A percentile compares a stretch with the other conserved stretches of the same genome.
Evolutionary conservation across 37 sponge, comb jelly and placozoan genomes (phyloP).

Genomic region (Cladorhizidae sp.): DNA sequence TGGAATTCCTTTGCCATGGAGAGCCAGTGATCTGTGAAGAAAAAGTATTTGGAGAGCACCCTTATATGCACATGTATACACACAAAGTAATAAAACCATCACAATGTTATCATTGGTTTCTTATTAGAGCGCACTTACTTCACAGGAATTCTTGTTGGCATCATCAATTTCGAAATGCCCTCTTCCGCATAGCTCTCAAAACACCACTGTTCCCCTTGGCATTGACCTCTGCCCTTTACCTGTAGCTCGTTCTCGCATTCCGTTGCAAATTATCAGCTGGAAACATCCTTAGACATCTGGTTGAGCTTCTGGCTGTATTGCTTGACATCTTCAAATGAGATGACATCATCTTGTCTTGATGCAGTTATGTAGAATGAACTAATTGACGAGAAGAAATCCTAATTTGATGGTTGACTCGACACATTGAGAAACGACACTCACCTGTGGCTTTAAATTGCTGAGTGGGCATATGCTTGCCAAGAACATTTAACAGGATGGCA

Average conservation of each 20-base stretch:
- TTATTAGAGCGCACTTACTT: constrained; percentile 10
- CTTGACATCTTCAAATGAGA: constrained; percentile 29
- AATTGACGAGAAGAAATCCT: not conserved
- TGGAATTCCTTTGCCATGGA: too few species aligned
- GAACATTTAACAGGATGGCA: too few species aligned
- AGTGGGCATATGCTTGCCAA: constrained; percentile 4
- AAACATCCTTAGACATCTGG: not conserved
- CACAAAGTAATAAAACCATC: too few species aligned
- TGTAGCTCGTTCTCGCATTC: not conserved
- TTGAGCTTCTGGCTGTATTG: constrained; percentile 4
- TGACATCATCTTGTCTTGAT: constrained; percentile 14
- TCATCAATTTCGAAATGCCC: not conserved
- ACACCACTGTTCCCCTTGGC: not conserved
- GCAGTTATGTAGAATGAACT: constrained; percentile 15
- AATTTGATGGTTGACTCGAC: not conserved
- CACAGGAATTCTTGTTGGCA: not conserved
- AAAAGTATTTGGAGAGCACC: not conserved
- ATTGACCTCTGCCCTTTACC: not conserved
- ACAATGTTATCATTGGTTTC: too few species aligned
- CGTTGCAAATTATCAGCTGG: too few species aligned
- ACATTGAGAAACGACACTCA: not conserved
- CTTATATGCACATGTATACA: not conserved
- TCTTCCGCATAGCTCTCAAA: not conserved
- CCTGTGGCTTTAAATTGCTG: constrained; percentile 22
- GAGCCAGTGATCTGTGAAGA: not conserved